A percentile compares a stretch with the other conserved stretches of the same genome.
These are phyloP conservation scores for Streblospio benedicti DNA, from an alignment of 1,140 invertebrate genomes.

Conservation along the genomic window DNA sequence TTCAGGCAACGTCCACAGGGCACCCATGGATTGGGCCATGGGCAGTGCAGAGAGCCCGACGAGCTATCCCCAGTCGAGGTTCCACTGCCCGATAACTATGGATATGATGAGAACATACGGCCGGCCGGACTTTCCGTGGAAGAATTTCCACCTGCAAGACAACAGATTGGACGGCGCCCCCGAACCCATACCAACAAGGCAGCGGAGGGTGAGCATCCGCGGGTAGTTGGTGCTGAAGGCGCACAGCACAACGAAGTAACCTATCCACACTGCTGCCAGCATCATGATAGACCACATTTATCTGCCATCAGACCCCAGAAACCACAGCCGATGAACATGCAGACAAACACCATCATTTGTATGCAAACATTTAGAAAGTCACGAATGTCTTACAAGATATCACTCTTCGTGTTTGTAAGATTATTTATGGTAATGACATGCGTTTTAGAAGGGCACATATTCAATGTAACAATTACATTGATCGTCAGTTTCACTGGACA, in stretches of 20 bases:
- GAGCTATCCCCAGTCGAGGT: conserved; percentile 84
- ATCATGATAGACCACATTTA: conserved; percentile 64
- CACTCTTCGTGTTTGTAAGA: too few species aligned
- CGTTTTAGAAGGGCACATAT: too few species aligned
- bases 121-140: conserved; percentile 78
- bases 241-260: conserved; percentile 78
- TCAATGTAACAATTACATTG: too few species aligned
- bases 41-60: conserved; percentile 78
- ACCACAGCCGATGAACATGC: conserved; percentile 91
- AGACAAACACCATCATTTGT: conserved; percentile 74
- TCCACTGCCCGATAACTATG: conserved; percentile 66
- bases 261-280: conserved; percentile 13
- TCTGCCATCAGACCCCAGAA: conserved; percentile 91
- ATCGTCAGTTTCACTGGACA: too few species aligned
- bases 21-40: conserved; percentile 62
- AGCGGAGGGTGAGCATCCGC: conserved; percentile 75
- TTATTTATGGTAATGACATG: too few species aligned
- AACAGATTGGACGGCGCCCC: conserved; percentile 85
- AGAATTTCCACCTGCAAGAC: conserved; percentile 88
- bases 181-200: conserved; percentile 86
- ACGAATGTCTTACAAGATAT: too few species aligned
- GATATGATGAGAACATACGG: conserved; percentile 62
- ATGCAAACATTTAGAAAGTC: conserved; percentile 7
- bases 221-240: conserved; percentile 77
- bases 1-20: conserved; percentile 61